Evolutionary conservation across 2,113 vertebrate genomes (phyloP).

Genomic region (Rattus rattus): DNA sequence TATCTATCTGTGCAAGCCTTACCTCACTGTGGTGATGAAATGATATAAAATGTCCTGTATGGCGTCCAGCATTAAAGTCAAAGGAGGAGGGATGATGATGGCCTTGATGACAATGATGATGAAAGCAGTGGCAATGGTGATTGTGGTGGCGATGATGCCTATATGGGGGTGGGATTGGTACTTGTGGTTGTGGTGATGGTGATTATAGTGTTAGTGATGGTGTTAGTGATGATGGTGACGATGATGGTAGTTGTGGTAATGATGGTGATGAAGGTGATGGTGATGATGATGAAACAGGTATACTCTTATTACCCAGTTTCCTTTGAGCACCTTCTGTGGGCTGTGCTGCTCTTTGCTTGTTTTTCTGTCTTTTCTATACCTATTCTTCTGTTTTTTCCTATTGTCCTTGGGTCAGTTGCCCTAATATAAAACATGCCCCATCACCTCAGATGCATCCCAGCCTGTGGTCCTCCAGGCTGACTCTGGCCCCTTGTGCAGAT

Average conservation of each 20-base stretch:
- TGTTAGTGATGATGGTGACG: background rate
- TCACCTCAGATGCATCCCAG: background rate
- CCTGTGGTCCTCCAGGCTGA: background rate
- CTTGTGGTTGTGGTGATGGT: too few relatives aligned
- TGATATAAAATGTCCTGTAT: background rate
- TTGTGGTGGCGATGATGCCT: background rate
- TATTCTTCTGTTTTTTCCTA: background rate
- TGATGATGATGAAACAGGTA: background rate
- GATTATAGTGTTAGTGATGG: background rate
- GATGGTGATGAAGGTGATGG: background rate
- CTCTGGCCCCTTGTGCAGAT: background rate
- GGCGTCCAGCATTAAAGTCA: background rate
- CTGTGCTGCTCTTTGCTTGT: background rate
- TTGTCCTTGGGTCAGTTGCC: background rate
- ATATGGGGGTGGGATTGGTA: background rate
- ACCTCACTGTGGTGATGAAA: background rate
- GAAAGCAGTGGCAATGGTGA: too few relatives aligned
- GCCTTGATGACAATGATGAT: background rate
- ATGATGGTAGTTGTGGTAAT: background rate
- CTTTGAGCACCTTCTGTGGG: background rate
- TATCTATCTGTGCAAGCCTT: fast-evolving
- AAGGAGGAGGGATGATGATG: background rate
- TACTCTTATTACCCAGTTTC: background rate
- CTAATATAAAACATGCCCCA: background rate
- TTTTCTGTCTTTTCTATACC: background rate